These are phyloP conservation scores for Eudemis profundana DNA, from an alignment of 2,888 invertebrate species.

Conservation along the genomic window DNA sequence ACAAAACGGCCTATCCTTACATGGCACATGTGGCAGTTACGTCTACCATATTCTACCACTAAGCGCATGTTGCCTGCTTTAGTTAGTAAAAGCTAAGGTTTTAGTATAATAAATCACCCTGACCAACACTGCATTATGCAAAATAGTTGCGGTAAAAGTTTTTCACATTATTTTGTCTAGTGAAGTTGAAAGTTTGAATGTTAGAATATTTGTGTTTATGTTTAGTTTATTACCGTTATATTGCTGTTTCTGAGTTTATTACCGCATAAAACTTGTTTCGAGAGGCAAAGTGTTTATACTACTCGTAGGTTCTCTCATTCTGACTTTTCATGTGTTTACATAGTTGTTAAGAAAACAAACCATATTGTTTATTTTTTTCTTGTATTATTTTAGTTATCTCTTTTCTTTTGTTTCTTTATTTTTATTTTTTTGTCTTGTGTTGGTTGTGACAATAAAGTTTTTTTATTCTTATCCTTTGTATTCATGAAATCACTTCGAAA, in stretches of 20 bases:
- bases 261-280: neutral
- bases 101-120: slow-evolving; percentile 38
- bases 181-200: slow-evolving; percentile 20
- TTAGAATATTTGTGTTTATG: slow-evolving; percentile 14
- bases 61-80: neutral
- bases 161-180: slow-evolving; percentile 24
- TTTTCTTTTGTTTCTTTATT: no score
- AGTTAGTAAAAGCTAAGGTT: slow-evolving; percentile 8
- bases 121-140: slow-evolving; percentile 57
- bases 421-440: no score
- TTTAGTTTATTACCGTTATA: slow-evolving; percentile 12
- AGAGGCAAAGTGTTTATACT: neutral
- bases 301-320: no score
- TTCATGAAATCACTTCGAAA: no score
- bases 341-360: no score
- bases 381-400: no score
- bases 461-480: no score
- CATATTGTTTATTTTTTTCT: no score
- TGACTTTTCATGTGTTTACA: no score
- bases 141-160: slow-evolving; percentile 51
- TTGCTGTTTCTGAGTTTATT: neutral
- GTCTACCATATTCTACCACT: neutral
- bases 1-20: neutral
- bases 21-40: neutral
- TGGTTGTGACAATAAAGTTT: no score